Base-by-base conservation (phyloP, 2,888 invertebrate species). In the Plusia festucae region DNA sequence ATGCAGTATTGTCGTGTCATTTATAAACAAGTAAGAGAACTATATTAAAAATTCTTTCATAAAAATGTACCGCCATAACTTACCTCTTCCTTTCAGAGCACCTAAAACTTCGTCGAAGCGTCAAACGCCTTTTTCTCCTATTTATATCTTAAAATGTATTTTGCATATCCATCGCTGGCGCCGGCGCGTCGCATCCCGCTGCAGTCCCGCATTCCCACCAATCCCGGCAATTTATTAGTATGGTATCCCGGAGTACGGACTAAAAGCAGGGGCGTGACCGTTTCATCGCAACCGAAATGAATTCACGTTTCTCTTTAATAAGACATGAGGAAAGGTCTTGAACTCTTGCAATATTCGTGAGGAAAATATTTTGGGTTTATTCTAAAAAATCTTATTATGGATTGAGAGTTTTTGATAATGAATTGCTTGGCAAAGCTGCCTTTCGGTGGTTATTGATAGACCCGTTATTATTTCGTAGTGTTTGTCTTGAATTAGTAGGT, bases 141-240 rank as follows among this genome's bases (percentile, higher is more conserved):
- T 81, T 80, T 81, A 70, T 81, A 75, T 77, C 74, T 74, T 53
- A 63, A 73, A 83, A 83, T 81, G 82, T 85, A 83, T 85, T 85
- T 88, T 84, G 81, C 85, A 88, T 86, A 85, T 85, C 87, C 85
- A 88, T 86, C 79, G 62, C 65, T 81, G 91, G 89, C 90, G 90
- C 89, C 90, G 69, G 71, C 67, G 76, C 78, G 89, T 81, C 90
- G 85, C 85, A 82, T 78, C 81, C 65, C 78, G 73, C 73, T 85
- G 86, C 83, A 82, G 81, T 80, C 81, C 82, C 79, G 79, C 83
- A 72, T 82, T 82, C 80, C 71, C 70, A 74, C 78, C 77, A 73
- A 79, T 74, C 82, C 76, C 73, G 74, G 80, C 79, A 83, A 85
- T 87, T 86, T 88, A 87, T 88, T 80, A 83, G 80, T 80, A 82